These are phyloP conservation scores for Tetragnatha versicolor DNA, from an alignment of 1,140 invertebrate species.

Conservation along the genomic window DNA sequence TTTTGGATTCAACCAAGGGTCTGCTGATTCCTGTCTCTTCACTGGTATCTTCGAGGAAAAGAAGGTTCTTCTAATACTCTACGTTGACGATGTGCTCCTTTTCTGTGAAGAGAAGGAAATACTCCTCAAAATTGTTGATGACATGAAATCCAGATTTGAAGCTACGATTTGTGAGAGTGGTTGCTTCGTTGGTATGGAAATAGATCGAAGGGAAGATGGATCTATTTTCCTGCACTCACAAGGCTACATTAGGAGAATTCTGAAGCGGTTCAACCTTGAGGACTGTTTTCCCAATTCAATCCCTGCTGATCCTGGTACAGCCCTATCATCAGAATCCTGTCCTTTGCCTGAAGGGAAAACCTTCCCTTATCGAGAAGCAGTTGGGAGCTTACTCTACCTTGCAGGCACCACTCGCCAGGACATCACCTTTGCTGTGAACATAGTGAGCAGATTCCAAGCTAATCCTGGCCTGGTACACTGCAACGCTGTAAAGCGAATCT, in stretches of 20 bases:
- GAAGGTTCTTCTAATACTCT: slow-evolving; percentile 56
- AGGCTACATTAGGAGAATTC: slow-evolving; percentile 36
- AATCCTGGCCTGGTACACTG: no score
- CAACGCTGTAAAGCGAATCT: no score
- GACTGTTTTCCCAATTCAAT: not conserved
- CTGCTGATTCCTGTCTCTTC: no score
- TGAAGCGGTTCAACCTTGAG: slow-evolving; percentile 55
- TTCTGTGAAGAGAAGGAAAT: no score
- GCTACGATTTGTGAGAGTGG: not conserved
- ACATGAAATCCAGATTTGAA: no score
- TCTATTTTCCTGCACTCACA: no score
- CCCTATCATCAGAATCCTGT: slow-evolving; percentile 10
- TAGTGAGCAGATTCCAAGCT: slow-evolving; percentile 52
- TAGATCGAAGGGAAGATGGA: slow-evolving; percentile 21
- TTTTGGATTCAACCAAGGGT: slow-evolving; percentile 23
- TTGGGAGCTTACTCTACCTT: slow-evolving; percentile 54
- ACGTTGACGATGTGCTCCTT: slow-evolving; percentile 58
- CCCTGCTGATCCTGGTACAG: not conserved
- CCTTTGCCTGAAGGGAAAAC: not conserved
- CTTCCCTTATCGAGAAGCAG: slow-evolving; percentile 55
- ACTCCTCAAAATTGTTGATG: no score
- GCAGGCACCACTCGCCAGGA: slow-evolving; percentile 56
- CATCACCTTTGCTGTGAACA: slow-evolving; percentile 56
- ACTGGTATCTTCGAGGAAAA: no score
- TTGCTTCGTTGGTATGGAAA: slow-evolving; percentile 56